Evolutionary conservation across 2,797 vertebrate species (phyloP), one percentile per base, ranked within the genome.

Genomic region (Sitta carolinensis): DNA sequence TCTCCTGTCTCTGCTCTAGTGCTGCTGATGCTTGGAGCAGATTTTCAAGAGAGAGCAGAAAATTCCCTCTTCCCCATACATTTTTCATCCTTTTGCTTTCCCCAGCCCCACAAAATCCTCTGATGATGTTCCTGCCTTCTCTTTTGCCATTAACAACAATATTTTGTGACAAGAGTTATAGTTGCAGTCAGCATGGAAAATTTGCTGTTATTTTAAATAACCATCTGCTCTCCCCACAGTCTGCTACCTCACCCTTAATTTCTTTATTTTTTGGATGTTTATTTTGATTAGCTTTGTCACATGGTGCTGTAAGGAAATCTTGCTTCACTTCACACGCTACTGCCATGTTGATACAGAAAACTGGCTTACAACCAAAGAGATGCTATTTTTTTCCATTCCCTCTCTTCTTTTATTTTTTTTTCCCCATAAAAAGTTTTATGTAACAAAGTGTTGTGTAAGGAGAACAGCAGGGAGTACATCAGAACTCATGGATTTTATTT

Each of bases 201-300:
- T 90, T 90, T 93, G 94, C 90, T 85, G 78, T 96, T 95, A 93
- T 95, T 96, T 96, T 95, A 95, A 97, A 96, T 95, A 94, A 89
- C 94, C 94, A 94, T 97, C 95, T 97, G 96, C 87, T 96, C 87
- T 93, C 88, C 89, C 92, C 90, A 89, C 89, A 94, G 96, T 94
- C 96, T 96, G 94, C 90, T 96, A 94, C 89, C 88, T 94, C 90
- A 74, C 66, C 89, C 95, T 95, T 95, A 95, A 95, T 96, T 95
- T 81, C 95, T 95, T 81, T 83, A 63, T 73, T 95, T 95, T 96
- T 88, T 77, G 50, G 77, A 73, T 90, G 93, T 95, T 97, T 96
- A 95, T 96, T 97, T 97, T 96, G 96, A 96, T 96, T 96, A 96
- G 96, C 67, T 84, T 94, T 97, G 95, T 97, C 93, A 96, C 90